Base-by-base conservation (phyloP, 2,113 vertebrate species). In the Polypterus bichir region DNA sequence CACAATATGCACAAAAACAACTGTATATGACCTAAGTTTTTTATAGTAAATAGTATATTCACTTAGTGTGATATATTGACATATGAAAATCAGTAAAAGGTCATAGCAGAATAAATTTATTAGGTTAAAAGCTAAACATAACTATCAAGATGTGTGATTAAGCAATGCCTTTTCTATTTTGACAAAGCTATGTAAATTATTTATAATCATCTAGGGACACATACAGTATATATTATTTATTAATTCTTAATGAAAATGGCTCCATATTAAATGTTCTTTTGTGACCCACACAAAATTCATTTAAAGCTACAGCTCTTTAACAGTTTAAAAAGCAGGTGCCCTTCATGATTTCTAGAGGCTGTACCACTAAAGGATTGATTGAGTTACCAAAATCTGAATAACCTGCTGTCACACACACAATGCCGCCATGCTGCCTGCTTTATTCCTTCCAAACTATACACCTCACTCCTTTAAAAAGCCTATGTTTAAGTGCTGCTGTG, bases 361-460 rank as follows among this genome's bases (percentile, higher is more conserved):
- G 54, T 57, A 60, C 60, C 47, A 54, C 11, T 5, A 48, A 66
- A 60, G 65, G 65, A 66, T 58, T 27, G 65, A 66, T 62, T 52
- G 65, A 66, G 65, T 61, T 66, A 63, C 55, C 55, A 59, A 47
- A 54, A 59, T 59, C 65, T 45, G 57, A 62, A 66, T 54, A 65
- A 49, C 59, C 59, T 57, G 51, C 48, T 57, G 64, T 65, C 45
- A 51, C 51, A 9, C 49, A 46, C 48, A 3, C 47, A 55, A 44
- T 45, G 5, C 45, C 44, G n/a, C 60, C 57, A 11, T 59, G 54
- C 49, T 47, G 48, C 49, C 63, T 4, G 49, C 54, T 51, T 47
- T 54, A 60, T 46, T 7, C 49, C 60, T 57, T 58, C 62, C 6
- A 7, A 7, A 56, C 49, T 9, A 62, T 47, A 48, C 60, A 59